Evolutionary conservation across 2,113 vertebrate species (phyloP), one percentile per base, ranked within the genome.

Genomic region (Lota lota): DNA sequence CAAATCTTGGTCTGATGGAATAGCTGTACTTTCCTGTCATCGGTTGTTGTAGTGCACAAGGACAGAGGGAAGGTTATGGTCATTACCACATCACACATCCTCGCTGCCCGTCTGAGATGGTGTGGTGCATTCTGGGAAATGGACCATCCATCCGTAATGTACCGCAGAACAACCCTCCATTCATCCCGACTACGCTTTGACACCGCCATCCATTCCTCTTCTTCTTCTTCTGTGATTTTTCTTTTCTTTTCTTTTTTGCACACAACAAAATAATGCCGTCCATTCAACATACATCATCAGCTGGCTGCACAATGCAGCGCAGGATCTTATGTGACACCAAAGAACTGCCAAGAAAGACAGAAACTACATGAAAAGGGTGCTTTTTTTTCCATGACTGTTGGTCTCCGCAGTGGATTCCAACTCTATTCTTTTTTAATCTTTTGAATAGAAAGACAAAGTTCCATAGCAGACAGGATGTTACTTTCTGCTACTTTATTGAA

Each of bases 201-300:
- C 67, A 58, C 21, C 16, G 69, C 64, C 66, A 50, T 73, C 59
- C 24, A 79, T 85, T 73, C 70, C 57, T 79, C 75, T 81, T 47
- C 40, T 47, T 10, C 40, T 47, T 47, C 40, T 61, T 78, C 75
- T 81, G 40, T 8, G 40, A 47, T 47, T 47, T 14, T 47, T 47
- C 40, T 12, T 47, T 47, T 47, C 10, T 1, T 47, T 47, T 47
- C 57, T 79, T 74, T 79, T 47, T 14, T 10, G 40, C 40, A 14
- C 40, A 36, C 59, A 61, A 69, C 60, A 69, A 56, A 77, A 61
- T 69, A 74, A 79, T 66, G 75, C 65, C 80, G 71, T 70, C 63
- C 53, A 53, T 65, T 61, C 58, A 36, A 40, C 59, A 71, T 74
- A 64, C 40, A 47, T 75, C 70, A 69, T 56, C 63, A 18, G 50